Percentiles rank a stretch among this genome's conserved stretches.
These are phyloP conservation scores for Lasioglossum pauxillum DNA, from an alignment of 2,888 invertebrate species.

Conservation along the genomic window DNA sequence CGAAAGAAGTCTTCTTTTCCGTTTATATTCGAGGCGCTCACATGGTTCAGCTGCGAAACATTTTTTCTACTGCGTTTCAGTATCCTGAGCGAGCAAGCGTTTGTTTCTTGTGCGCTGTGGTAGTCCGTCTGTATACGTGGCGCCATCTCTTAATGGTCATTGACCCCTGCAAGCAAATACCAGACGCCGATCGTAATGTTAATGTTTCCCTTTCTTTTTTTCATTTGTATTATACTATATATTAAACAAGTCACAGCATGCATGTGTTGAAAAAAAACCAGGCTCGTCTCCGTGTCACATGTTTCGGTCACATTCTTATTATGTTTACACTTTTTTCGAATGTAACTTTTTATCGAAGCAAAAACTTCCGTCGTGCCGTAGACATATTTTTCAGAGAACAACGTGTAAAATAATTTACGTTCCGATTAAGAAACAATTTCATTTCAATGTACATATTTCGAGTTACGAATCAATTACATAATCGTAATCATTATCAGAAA, in stretches of 20 bases:
- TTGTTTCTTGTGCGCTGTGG: conserved; percentile 18
- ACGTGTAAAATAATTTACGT: not conserved
- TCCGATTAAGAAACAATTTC: not conserved
- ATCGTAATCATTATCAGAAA: not conserved
- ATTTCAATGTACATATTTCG: no score
- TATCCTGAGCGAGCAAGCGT: conserved; percentile 36
- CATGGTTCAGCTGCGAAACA: not conserved
- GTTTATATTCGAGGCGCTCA: conserved; percentile 17
- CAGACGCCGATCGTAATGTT: not conserved
- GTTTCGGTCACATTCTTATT: not conserved
- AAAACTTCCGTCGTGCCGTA: not conserved
- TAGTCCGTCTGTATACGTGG: conserved; percentile 35
- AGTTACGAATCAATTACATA: not conserved
- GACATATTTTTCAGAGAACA: not conserved
- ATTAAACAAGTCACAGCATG: not conserved
- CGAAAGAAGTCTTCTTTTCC: conserved; percentile 65
- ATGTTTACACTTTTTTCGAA: not conserved
- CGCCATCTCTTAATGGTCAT: conserved; percentile 53
- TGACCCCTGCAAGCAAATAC: conserved; percentile 22
- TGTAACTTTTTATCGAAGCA: not conserved
- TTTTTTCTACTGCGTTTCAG: conserved; percentile 22
- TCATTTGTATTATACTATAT: not conserved
- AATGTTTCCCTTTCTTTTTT: not conserved
- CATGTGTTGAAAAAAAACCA: not conserved
- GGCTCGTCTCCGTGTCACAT: not conserved